A percentile compares a stretch with the other conserved stretches of the same genome.
Conservation (phyloP, 2,888 invertebrate genomes). For the Agrochola macilenta region DNA sequence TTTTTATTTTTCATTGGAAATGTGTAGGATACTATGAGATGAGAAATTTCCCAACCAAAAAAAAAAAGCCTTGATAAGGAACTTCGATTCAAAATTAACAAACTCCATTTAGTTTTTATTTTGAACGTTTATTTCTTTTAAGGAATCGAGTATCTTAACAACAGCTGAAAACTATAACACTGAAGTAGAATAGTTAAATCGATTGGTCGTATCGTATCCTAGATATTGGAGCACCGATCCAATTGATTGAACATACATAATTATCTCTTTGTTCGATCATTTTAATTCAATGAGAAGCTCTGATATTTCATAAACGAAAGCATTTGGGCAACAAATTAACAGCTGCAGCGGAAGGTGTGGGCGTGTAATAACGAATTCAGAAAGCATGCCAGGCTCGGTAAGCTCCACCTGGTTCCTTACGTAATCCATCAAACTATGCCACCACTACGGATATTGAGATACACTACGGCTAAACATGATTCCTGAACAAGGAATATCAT, state of each 20-base stretch:
- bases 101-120: not conserved
- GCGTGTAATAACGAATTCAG: conserved; percentile 1
- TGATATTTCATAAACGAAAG: conserved; percentile 1
- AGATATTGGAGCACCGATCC: conserved; percentile 1
- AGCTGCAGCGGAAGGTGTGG: not conserved
- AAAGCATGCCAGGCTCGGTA: not conserved
- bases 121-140: not conserved
- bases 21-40: not conserved
- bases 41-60: too few species aligned
- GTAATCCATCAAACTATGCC: conserved; percentile 24
- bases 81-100: too few species aligned
- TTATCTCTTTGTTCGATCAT: conserved; percentile 5
- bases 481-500: conserved; percentile 22
- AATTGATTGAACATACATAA: not conserved
- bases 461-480: conserved; percentile 10
- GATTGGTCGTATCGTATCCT: conserved; percentile 22
- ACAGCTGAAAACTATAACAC: not conserved
- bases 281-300: not conserved
- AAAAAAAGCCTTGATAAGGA: too few species aligned
- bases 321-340: conserved; percentile 8
- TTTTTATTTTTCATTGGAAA: not conserved
- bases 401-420: not conserved
- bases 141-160: not conserved
- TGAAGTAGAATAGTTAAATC: not conserved
- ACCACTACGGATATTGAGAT: conserved; percentile 3